phyloP scores from a whole-genome alignment of 2,888 invertebrate species.

The Mechanitis mazaeus region DNA sequence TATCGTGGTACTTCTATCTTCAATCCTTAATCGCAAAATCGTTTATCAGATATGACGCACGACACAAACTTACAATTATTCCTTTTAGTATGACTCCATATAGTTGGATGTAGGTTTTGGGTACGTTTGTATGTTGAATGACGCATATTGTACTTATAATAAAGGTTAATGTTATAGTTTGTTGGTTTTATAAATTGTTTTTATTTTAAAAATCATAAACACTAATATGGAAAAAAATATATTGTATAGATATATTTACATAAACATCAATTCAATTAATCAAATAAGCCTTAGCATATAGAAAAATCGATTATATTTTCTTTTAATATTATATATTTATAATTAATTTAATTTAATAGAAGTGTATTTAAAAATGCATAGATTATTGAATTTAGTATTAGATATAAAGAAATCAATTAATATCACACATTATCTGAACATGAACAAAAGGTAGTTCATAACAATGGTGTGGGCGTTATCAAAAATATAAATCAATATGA shows the following conservation, averaged over 20 bases:
- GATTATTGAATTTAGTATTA: too few species aligned
- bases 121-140: not conserved
- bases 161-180: not conserved
- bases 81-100: not conserved
- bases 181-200: too few species aligned
- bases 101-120: not conserved
- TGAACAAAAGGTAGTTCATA: not conserved
- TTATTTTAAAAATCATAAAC: too few species aligned
- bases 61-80: not conserved
- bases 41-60: not conserved
- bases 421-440: not conserved
- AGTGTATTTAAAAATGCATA: too few species aligned
- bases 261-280: too few species aligned
- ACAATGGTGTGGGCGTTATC: conserved; percentile 8
- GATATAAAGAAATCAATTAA: not conserved
- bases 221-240: too few species aligned
- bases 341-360: too few species aligned
- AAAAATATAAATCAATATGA: conserved; percentile 17
- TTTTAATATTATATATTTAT: too few species aligned
- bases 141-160: not conserved
- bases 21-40: not conserved
- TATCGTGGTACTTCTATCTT: too few species aligned
- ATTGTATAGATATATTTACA: too few species aligned
- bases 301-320: too few species aligned
- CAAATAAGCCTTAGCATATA: too few species aligned